Percentiles rank a stretch among this genome's conserved stretches.
Conservation (phyloP, 2,113 vertebrate species). For the Merops nubicus region DNA sequence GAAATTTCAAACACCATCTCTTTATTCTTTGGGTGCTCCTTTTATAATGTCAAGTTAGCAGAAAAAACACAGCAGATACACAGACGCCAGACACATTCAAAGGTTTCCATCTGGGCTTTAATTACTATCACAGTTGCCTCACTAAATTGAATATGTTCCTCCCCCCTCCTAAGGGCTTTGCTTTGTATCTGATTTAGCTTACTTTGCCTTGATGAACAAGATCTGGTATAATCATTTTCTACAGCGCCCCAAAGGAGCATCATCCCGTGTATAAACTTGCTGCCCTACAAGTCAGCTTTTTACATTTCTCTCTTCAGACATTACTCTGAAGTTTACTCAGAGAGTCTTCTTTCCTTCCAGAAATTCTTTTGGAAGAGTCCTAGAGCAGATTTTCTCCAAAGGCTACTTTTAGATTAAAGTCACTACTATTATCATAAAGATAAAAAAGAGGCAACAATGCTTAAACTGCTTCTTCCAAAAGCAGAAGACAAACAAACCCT, state of each 20-base stretch:
- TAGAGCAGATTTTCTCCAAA: conserved; percentile 18
- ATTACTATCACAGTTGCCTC: conserved; percentile 62
- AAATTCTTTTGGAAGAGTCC: conserved; percentile 39
- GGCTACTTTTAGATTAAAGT: conserved; percentile 26
- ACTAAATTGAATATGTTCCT: conserved; percentile 44
- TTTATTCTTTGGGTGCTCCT: conserved; percentile 55
- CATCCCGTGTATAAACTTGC: conserved; percentile 39
- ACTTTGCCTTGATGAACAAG: conserved; percentile 60
- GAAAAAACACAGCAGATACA: conserved; percentile 32
- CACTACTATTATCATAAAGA: background rate
- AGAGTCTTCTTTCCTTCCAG: conserved; percentile 11
- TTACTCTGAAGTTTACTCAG: background rate
- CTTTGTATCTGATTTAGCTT: conserved; percentile 61
- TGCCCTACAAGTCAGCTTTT: conserved; percentile 14
- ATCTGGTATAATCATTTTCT: conserved; percentile 60
- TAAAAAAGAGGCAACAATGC: background rate
- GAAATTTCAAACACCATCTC: conserved; percentile 62
- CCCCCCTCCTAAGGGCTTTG: conserved; percentile 47
- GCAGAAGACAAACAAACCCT: background rate
- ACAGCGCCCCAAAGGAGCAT: conserved; percentile 43
- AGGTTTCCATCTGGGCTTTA: conserved; percentile 63
- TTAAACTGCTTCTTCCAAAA: background rate
- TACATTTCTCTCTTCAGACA: conserved; percentile 2
- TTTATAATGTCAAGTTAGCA: conserved; percentile 68
- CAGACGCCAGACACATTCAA: conserved; percentile 46